phyloP scores from a whole-genome alignment of 2,888 invertebrate species.

The Disparrhopalites patrizii region DNA sequence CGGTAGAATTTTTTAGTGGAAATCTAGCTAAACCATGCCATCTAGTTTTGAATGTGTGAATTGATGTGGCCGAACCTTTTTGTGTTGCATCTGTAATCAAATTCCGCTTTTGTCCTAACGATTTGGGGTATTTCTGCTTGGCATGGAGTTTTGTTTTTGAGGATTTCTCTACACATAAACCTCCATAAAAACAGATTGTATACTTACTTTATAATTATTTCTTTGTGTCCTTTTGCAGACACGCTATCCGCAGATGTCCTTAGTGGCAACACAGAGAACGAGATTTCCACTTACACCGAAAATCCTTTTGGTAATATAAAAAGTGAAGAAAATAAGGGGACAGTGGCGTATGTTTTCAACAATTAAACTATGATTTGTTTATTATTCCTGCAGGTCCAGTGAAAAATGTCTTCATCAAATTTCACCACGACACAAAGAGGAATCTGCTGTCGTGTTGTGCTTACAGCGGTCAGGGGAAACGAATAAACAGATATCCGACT shows the following conservation, averaged over 20 bases:
- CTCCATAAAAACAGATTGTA: background rate
- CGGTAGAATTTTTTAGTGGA: too few species aligned
- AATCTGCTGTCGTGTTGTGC: constrained; percentile 6
- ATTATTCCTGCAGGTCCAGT: background rate
- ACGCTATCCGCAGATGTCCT: background rate
- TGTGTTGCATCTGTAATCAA: too few species aligned
- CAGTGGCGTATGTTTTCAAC: background rate
- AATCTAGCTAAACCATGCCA: too few species aligned
- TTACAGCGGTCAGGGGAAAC: constrained; percentile 8
- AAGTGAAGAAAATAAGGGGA: background rate
- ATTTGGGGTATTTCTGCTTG: too few species aligned
- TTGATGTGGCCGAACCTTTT: too few species aligned
- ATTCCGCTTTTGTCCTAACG: too few species aligned
- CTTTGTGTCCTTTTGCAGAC: background rate
- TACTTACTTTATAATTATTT: background rate
- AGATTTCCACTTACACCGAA: constrained; percentile 1
- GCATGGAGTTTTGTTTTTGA: too few species aligned
- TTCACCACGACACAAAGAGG: constrained; percentile 10
- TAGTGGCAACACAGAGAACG: background rate
- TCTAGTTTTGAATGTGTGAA: too few species aligned
- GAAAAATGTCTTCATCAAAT: constrained; percentile 3
- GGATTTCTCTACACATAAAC: too few species aligned
- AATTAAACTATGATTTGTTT: background rate
- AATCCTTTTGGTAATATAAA: background rate
- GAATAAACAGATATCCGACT: constrained; percentile 21